These are phyloP conservation scores for Rhipidura dahli DNA, from an alignment of 2,113 vertebrate species.

Conservation along the genomic window DNA sequence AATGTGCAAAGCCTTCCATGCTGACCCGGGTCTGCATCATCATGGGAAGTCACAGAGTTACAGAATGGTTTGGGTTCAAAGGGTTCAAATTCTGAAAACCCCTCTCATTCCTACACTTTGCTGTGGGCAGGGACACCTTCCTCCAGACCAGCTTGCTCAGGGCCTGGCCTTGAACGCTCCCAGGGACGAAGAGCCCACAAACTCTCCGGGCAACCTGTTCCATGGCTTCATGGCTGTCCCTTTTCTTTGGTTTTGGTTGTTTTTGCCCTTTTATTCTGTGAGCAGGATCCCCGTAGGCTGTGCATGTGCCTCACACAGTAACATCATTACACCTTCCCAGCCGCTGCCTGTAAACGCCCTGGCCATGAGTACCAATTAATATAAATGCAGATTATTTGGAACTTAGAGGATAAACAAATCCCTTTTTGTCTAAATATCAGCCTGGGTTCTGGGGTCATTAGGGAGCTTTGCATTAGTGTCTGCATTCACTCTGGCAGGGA, in stretches of 20 bases:
- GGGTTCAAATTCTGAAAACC: not conserved
- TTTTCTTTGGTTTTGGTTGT: not conserved
- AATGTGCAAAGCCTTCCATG: not conserved
- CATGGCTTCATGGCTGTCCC: not conserved
- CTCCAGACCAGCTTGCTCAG: not conserved
- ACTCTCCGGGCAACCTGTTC: not conserved
- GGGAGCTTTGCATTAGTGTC: not conserved
- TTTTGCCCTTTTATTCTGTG: not conserved
- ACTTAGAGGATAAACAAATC: not conserved
- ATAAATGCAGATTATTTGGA: constrained; percentile 12
- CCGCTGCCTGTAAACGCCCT: not conserved
- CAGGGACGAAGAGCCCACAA: not conserved
- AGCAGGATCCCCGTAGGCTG: not conserved
- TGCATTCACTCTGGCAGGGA: not conserved
- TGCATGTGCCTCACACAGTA: not conserved
- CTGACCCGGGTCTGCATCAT: not conserved
- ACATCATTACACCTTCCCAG: constrained; percentile 18
- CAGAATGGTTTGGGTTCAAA: not conserved
- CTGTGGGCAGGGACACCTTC: not conserved
- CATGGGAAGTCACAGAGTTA: not conserved
- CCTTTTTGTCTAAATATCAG: not conserved
- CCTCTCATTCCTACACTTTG: not conserved
- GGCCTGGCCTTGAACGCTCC: not conserved
- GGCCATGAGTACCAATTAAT: constrained; percentile 5
- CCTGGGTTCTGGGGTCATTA: not conserved